Percentiles rank a stretch among this genome's conserved stretches.
phyloP scores from a whole-genome alignment of 2,113 vertebrate species.

The Holacanthus passer region DNA sequence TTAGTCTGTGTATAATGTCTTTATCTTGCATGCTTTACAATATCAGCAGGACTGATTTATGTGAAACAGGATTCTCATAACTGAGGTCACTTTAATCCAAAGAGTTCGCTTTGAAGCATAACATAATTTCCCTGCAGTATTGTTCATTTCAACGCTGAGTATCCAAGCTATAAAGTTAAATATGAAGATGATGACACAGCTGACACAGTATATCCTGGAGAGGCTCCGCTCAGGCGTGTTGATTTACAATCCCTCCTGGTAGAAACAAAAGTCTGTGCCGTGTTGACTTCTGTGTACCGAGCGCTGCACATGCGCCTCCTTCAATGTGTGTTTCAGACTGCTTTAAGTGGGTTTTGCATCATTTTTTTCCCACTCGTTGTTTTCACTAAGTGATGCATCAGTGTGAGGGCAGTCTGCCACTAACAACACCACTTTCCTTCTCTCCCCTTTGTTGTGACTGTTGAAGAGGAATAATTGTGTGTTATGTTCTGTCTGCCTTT shows the following conservation, averaged over 20 bases:
- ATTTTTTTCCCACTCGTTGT: constrained; percentile 35
- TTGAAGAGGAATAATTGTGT: constrained; percentile 74
- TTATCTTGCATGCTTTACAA: not conserved
- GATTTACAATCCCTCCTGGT: constrained; percentile 7
- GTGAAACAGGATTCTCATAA: not conserved
- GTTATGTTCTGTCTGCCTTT: constrained; percentile 81
- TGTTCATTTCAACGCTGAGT: constrained; percentile 7
- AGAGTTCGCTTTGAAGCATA: not conserved
- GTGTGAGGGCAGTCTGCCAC: constrained; percentile 43
- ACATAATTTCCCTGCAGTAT: not conserved
- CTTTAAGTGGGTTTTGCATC: constrained; percentile 28
- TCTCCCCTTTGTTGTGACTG: constrained; percentile 48
- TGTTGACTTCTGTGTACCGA: constrained; percentile 30
- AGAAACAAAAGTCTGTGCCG: constrained; percentile 22
- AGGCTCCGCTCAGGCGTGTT: constrained; percentile 20
- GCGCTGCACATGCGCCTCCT: constrained; percentile 20
- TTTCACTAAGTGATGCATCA: constrained; percentile 45
- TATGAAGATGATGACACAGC: constrained; percentile 2
- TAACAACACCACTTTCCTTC: constrained; percentile 57
- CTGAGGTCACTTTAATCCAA: not conserved
- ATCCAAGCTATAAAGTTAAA: not conserved
- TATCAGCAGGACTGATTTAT: not conserved
- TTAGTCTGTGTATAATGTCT: not conserved
- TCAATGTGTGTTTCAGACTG: constrained; percentile 30
- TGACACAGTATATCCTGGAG: not conserved